Conservation (phyloP, 2,888 invertebrate species). For the Pyrrhia umbra region DNA sequence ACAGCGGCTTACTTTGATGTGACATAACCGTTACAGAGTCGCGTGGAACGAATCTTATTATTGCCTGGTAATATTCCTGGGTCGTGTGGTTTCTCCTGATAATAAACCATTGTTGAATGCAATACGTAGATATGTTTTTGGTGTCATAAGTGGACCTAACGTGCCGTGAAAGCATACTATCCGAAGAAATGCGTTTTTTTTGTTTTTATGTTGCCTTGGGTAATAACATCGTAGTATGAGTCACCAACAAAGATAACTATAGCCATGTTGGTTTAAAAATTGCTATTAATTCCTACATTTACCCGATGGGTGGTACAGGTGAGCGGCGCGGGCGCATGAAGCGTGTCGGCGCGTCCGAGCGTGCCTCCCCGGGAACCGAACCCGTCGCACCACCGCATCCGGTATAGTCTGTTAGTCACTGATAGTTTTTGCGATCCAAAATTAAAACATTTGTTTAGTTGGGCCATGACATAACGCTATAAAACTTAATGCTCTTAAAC, state of each 20-base stretch:
- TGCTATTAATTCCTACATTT: constrained; percentile 49
- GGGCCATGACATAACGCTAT: not conserved
- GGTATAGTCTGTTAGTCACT: constrained; percentile 68
- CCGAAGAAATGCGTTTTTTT: not conserved
- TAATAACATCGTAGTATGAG: constrained; percentile 1
- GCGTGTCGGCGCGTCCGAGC: constrained; percentile 80
- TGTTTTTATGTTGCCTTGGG: not conserved
- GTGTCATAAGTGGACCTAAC: not conserved
- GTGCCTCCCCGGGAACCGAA: constrained; percentile 79
- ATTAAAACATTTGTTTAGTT: constrained; percentile 17
- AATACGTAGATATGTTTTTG: not conserved
- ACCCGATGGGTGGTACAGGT: constrained; percentile 53
- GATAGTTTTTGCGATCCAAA: constrained; percentile 60
- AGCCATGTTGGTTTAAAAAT: constrained; percentile 5
- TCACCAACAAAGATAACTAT: not conserved
- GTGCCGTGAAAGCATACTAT: not conserved
- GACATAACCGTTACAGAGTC: constrained; percentile 37
- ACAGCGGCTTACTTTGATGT: constrained; percentile 30
- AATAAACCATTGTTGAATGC: constrained; percentile 10
- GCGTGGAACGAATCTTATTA: constrained; percentile 28
- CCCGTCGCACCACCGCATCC: constrained; percentile 75
- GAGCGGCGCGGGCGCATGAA: constrained; percentile 62
- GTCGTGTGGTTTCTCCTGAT: constrained; percentile 7
- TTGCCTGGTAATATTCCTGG: not conserved
- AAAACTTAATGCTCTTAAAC: not conserved